Conservation (phyloP, 2,797 vertebrate genomes). For the Xenentodon cancila region DNA sequence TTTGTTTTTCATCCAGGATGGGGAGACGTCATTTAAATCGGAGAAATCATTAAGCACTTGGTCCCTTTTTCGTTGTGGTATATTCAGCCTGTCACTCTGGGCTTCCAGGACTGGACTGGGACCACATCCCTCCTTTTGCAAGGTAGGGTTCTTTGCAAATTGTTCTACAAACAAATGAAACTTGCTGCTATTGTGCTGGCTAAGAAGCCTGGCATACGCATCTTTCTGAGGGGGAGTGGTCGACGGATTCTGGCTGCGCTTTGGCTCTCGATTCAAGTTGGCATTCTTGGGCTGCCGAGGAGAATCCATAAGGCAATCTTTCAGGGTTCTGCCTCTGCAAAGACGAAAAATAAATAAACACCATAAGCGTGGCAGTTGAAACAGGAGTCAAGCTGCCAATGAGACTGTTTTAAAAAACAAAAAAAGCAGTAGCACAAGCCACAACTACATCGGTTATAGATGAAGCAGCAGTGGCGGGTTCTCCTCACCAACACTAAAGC, state of each 20-base stretch:
- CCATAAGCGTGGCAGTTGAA: background rate
- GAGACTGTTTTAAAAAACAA: too few species aligned
- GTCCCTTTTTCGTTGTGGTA: conserved; percentile 61
- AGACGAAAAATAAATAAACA: background rate
- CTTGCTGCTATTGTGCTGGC: conserved; percentile 86
- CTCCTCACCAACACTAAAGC: too few species aligned
- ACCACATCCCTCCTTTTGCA: conserved; percentile 70
- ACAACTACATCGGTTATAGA: too few species aligned
- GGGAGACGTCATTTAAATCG: conserved; percentile 73
- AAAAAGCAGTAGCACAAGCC: too few species aligned
- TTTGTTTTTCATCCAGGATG: conserved; percentile 63
- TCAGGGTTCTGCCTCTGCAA: conserved; percentile 27
- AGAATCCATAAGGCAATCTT: conserved; percentile 79
- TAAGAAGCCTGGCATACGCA: conserved; percentile 85
- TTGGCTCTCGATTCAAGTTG: conserved; percentile 64
- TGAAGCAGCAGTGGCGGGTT: too few species aligned
- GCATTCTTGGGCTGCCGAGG: conserved; percentile 64
- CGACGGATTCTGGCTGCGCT: conserved; percentile 62
- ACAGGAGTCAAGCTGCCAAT: background rate
- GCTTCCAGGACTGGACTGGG: conserved; percentile 39
- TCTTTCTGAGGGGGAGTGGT: conserved; percentile 82
- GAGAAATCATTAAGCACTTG: conserved; percentile 60
- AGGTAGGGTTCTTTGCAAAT: conserved; percentile 75
- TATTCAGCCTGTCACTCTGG: conserved; percentile 63
- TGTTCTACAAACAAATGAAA: conserved; percentile 85